A percentile compares a stretch with the other conserved stretches of the same genome.
Evolutionary conservation across 23 tunicate species (phyloP).

Genomic region (Aplidium turbinatum): DNA sequence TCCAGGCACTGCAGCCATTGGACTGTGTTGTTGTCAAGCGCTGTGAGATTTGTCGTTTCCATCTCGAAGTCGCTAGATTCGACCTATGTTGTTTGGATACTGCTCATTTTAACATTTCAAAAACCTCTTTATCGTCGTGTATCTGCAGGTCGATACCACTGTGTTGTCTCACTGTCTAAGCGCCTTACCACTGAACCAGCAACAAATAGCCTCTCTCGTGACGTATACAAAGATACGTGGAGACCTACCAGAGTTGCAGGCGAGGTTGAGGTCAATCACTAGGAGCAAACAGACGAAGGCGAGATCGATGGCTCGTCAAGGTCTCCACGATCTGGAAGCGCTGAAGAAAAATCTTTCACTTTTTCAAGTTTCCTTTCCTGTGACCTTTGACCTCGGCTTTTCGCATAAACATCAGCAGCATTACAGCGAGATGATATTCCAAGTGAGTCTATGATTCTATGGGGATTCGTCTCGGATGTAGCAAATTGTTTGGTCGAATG

Average conservation of each 20-base stretch:
- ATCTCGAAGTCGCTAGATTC: too few relatives aligned
- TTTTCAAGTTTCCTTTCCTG: conserved; percentile 50
- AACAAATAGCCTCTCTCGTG: conserved; percentile 64
- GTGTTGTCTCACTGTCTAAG: too few relatives aligned
- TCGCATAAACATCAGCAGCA: conserved; percentile 60
- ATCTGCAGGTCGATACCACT: too few relatives aligned
- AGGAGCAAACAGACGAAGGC: conserved; percentile 56
- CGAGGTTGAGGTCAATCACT: conserved; percentile 47
- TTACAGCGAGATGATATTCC: conserved; percentile 77
- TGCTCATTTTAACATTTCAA: too few relatives aligned
- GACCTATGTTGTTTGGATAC: too few relatives aligned
- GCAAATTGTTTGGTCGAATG: neutral
- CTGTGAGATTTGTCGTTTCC: too few relatives aligned
- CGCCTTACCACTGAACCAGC: conserved; percentile 50
- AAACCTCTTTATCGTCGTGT: too few relatives aligned
- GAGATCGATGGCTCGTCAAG: conserved; percentile 62
- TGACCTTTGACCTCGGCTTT: conserved; percentile 69
- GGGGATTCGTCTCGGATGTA: neutral
- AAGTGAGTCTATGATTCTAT: conserved; percentile 48
- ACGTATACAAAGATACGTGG: conserved; percentile 52
- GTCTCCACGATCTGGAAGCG: conserved; percentile 78
- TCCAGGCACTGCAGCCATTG: too few relatives aligned
- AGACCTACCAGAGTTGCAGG: conserved; percentile 57
- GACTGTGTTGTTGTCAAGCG: too few relatives aligned
- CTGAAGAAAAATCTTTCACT: conserved; percentile 49